Evolutionary conservation across 2,797 vertebrate species (phyloP).

Genomic region (Liasis olivaceus): DNA sequence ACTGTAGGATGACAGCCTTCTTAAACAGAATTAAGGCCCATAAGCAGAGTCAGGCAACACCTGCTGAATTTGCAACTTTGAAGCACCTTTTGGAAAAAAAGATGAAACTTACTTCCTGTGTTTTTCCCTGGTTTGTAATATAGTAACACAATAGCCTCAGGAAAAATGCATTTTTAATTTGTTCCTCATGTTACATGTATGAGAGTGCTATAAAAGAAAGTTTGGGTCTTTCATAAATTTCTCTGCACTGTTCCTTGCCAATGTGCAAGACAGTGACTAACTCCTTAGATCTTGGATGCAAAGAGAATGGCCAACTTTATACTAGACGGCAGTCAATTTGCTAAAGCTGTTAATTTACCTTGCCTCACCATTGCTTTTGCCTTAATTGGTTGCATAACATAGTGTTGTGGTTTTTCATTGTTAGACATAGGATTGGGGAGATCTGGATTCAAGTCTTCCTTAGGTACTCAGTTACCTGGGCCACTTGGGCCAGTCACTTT

Average conservation of each 20-base stretch:
- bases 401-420: background rate
- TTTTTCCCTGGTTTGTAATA: background rate
- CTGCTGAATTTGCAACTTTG: background rate
- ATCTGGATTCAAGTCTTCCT: background rate
- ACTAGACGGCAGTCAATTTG: background rate
- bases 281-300: background rate
- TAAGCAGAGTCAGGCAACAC: background rate
- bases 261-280: background rate
- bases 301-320: background rate
- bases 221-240: background rate
- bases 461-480: background rate
- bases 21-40: background rate
- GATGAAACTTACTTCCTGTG: background rate
- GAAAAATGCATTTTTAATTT: background rate
- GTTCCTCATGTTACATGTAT: background rate
- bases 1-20: background rate
- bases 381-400: background rate
- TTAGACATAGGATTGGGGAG: background rate
- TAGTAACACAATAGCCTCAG: background rate
- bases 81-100: background rate
- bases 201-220: background rate
- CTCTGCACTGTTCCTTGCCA: background rate
- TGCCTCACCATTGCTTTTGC: background rate
- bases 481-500: background rate
- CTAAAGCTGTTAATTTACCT: background rate